A percentile compares a stretch with the other conserved stretches of the same genome.
Evolutionary conservation across 2,888 invertebrate species (phyloP).

Genomic region (Papilio demoleus): DNA sequence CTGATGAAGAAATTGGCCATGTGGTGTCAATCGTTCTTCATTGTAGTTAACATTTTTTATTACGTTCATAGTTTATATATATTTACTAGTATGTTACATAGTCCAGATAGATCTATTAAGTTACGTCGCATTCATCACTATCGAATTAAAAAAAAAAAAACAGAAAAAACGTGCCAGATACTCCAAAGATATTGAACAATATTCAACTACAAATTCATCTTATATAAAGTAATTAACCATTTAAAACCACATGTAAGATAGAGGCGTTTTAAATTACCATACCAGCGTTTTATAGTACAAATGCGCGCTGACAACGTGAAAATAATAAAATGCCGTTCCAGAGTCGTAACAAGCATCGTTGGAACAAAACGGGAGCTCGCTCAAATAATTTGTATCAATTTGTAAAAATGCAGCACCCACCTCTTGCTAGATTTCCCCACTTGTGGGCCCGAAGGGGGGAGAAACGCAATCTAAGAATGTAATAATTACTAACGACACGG

Average conservation of each 20-base stretch:
- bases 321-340: constrained; percentile 82
- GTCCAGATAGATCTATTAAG: too few species aligned
- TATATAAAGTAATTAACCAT: too few species aligned
- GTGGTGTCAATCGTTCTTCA: too few species aligned
- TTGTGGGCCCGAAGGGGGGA: constrained; percentile 47
- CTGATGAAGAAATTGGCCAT: too few species aligned
- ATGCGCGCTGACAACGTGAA: constrained; percentile 56
- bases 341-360: constrained; percentile 82
- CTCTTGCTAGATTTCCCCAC: constrained; percentile 54
- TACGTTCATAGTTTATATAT: too few species aligned
- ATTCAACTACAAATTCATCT: too few species aligned
- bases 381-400: constrained; percentile 84
- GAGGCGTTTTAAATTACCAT: neutral
- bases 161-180: too few species aligned
- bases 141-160: too few species aligned
- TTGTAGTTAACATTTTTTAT: too few species aligned
- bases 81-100: too few species aligned
- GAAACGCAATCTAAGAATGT: constrained; percentile 63
- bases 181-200: too few species aligned
- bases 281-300: constrained; percentile 47
- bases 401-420: constrained; percentile 81
- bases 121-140: too few species aligned
- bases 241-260: neutral
- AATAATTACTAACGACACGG: constrained; percentile 71
- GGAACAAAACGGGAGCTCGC: constrained; percentile 82